A percentile compares a stretch with the other conserved stretches of the same genome.
Evolutionary conservation across 1,140 invertebrate species (phyloP).

Genomic region (Euura saliciscinereae): DNA sequence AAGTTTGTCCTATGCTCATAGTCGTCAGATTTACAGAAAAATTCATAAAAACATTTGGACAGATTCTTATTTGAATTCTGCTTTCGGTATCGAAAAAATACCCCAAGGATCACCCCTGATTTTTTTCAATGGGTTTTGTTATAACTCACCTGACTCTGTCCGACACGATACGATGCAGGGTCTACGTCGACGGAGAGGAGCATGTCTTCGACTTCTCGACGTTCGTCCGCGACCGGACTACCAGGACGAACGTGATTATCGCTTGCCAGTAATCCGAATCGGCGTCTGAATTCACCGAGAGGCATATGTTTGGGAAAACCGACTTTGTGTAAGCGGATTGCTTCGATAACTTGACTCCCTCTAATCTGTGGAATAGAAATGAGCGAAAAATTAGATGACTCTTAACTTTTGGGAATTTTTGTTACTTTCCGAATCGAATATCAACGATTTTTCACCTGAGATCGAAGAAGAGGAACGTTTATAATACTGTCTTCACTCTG

Average conservation of each 20-base stretch:
- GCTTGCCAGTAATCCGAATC: constrained; percentile 76
- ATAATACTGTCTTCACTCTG: constrained; percentile 71
- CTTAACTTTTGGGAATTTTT: background rate
- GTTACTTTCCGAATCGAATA: background rate
- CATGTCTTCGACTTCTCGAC: constrained; percentile 78
- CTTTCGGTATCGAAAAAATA: too few relatives aligned
- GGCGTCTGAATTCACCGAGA: constrained; percentile 85
- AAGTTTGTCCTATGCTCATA: too few relatives aligned
- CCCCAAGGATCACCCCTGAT: too few relatives aligned
- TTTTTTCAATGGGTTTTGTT: background rate
- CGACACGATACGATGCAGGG: constrained; percentile 84
- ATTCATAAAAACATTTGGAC: too few relatives aligned
- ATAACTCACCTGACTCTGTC: constrained; percentile 84
- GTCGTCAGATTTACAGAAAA: too few relatives aligned
- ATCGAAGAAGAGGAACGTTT: constrained; percentile 86
- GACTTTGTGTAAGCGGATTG: constrained; percentile 88
- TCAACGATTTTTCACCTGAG: constrained; percentile 68
- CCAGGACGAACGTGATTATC: constrained; percentile 59
- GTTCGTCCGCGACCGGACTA: constrained; percentile 67
- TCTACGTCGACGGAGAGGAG: constrained; percentile 86
- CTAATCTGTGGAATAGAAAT: constrained; percentile 70
- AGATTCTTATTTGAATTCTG: too few relatives aligned
- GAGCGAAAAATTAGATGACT: too few relatives aligned
- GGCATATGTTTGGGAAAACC: constrained; percentile 91
- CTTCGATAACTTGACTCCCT: constrained; percentile 88